Conservation (phyloP, 2,797 vertebrate species). For the Amazona finschi region DNA sequence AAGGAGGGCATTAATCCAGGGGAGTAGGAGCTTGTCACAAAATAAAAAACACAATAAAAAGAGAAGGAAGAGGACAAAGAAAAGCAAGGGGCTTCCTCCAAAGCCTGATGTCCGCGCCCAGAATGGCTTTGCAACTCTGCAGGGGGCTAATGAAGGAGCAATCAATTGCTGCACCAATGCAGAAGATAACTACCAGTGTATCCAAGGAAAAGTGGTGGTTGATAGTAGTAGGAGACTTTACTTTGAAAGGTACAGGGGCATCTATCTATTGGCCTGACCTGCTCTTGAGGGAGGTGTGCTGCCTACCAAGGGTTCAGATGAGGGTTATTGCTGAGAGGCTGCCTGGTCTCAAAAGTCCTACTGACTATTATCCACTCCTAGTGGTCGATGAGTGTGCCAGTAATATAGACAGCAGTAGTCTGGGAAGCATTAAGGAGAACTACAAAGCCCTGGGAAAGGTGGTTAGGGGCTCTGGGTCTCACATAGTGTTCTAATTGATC, state of each 20-base stretch:
- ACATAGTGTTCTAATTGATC: not conserved
- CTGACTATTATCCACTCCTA: not conserved
- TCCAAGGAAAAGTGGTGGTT: not conserved
- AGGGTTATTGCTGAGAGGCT: not conserved
- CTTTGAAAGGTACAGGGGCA: not conserved
- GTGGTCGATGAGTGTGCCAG: not conserved
- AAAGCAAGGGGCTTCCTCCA: not conserved
- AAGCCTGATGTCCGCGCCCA: not conserved
- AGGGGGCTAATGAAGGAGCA: not conserved
- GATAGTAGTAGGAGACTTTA: not conserved
- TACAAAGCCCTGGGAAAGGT: not conserved
- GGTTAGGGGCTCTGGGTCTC: not conserved
- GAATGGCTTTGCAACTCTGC: not conserved
- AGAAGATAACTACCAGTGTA: not conserved
- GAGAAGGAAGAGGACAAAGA: not conserved
- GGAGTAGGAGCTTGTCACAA: not conserved
- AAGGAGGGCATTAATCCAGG: not conserved
- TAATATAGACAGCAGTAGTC: not conserved
- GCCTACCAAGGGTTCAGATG: not conserved
- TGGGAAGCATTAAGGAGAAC: not conserved
- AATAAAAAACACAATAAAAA: not conserved
- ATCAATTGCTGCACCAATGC: not conserved
- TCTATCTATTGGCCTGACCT: not conserved
- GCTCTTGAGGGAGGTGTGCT: not conserved
- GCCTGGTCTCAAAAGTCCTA: not conserved